Base-by-base conservation (phyloP, 2,797 vertebrate genomes). In the Heteromormyrus szaboi region DNA sequence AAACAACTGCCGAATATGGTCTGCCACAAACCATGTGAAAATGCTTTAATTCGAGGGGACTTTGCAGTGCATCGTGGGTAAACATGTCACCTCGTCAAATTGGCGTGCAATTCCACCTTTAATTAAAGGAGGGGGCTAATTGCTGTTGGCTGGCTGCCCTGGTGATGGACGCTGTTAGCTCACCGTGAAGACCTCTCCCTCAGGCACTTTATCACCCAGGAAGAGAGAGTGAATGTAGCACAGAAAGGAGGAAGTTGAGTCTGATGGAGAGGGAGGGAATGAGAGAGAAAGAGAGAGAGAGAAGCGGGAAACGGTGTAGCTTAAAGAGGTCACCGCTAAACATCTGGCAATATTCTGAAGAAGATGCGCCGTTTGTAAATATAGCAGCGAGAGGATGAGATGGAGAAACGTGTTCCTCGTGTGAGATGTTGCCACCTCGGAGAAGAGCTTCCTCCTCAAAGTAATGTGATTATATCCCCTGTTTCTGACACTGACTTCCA, bases 121-220 rank as follows among this genome's bases (percentile, higher is more conserved):
- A 98, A 98, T 98, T 97, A 97, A 96, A 95, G 93, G 91, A 93
- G 94, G 88, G 95, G 96, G 95, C 95, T 96, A 96, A 97, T 94
- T 94, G 95, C 95, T 93, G 96, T 95, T 96, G 96, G 96, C 96
- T 95, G 92, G 93, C 93, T 94, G 95, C 95, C 95, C 96, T 94
- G 93, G 89, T 11, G 22, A 65, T 29, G 59, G 59, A 29, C 59
- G 22, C 59, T 59, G 54, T 59, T 59, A 59, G 54, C 54, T 59
- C 54, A 59, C 54, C 19, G 54, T 59, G 54, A 59, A n/a, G 54
- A 22, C 59, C 59, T 25, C 59, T 22, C 22, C 59, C n/a, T 22
- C 59, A 25, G 8, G 22, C 22, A 3, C 59, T 25, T 25, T 11
- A 62, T 22, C 59, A 62, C 19, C 7, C 59, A 11, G 59, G 59